Percentiles rank a stretch among this genome's conserved stretches.
These are phyloP conservation scores for Anguilla anguilla DNA, from an alignment of 2,797 vertebrate species.

Conservation along the genomic window DNA sequence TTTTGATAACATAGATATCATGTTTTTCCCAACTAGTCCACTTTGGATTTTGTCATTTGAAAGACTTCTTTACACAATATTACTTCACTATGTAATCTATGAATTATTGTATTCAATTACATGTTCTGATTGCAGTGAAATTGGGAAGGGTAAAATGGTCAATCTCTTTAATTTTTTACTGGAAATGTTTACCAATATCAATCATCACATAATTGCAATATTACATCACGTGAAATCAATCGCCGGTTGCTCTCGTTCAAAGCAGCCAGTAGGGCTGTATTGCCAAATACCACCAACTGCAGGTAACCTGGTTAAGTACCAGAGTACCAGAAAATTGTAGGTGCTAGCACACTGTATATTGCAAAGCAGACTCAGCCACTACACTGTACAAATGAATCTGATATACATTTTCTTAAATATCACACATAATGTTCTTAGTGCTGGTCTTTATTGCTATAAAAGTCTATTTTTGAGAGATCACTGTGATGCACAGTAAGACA, in stretches of 20 bases:
- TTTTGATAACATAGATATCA: neutral
- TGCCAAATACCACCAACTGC: neutral
- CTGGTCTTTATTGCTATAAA: too few relatives aligned
- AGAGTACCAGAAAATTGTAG: slow-evolving; percentile 1
- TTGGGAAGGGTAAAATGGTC: neutral
- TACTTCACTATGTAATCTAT: neutral
- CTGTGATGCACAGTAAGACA: neutral
- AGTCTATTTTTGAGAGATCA: too few relatives aligned
- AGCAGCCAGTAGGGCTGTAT: neutral
- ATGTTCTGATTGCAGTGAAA: neutral
- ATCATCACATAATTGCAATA: neutral
- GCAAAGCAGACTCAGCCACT: neutral
- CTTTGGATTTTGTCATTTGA: neutral
- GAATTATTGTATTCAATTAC: neutral
- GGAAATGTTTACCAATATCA: neutral
- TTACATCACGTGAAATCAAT: neutral
- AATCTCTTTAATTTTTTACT: neutral
- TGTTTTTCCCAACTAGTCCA: neutral
- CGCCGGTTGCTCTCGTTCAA: neutral
- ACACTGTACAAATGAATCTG: neutral
- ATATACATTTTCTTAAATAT: neutral
- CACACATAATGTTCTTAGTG: neutral
- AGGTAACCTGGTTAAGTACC: neutral
- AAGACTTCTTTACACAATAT: neutral
- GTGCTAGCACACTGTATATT: neutral